phyloP scores from a whole-genome alignment of 2,113 vertebrate species.

The Caretta caretta region DNA sequence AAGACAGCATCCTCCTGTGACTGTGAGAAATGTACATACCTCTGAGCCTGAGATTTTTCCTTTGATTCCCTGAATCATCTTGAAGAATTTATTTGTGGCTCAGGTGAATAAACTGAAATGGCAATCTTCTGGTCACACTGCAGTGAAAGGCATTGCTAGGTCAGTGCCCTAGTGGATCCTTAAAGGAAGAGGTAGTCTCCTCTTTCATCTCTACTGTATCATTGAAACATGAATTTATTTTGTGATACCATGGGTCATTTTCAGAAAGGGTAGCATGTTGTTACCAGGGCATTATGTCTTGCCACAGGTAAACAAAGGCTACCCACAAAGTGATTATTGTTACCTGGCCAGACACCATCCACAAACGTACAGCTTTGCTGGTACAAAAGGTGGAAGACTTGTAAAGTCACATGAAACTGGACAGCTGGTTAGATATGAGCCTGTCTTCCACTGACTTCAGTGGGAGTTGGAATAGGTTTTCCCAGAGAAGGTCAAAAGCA shows the following conservation, averaged over 20 bases:
- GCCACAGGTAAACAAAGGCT: background rate
- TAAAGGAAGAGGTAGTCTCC: background rate
- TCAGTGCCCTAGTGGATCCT: background rate
- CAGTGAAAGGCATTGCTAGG: background rate
- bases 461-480: background rate
- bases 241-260: background rate
- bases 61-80: background rate
- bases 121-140: background rate
- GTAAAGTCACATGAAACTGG: background rate
- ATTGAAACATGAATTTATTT: background rate
- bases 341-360: background rate
- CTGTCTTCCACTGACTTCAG: background rate
- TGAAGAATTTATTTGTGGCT: background rate
- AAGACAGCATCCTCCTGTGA: background rate
- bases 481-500: background rate
- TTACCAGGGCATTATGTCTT: background rate
- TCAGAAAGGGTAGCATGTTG: background rate
- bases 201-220: background rate
- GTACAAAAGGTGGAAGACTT: background rate
- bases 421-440: background rate
- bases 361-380: background rate
- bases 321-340: background rate
- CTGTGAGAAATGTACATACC: background rate
- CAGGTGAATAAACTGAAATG: background rate
- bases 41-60: background rate